A percentile compares a stretch with the other conserved stretches of the same genome.
Conservation (phyloP, 2,888 invertebrate genomes). For the Cataglyphis cursor region DNA sequence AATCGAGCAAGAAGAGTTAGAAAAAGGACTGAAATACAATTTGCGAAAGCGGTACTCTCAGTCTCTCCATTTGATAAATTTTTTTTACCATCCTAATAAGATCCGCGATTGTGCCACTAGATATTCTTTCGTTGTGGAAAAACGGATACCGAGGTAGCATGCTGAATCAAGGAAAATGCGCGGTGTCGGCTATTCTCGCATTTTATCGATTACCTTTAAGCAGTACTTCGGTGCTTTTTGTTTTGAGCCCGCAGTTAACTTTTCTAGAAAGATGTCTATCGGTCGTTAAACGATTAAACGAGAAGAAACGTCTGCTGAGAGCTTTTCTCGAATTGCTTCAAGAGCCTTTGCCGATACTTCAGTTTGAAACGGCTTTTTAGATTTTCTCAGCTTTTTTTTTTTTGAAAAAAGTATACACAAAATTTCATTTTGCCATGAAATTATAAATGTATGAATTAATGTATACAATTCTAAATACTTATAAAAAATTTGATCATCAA, state of each 20-base stretch:
- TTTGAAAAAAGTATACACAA: neutral
- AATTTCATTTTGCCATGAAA: neutral
- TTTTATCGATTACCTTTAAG: slow-evolving; percentile 67
- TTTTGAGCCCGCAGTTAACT: slow-evolving; percentile 59
- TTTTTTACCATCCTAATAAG: slow-evolving; percentile 17
- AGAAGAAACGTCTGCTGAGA: slow-evolving; percentile 39
- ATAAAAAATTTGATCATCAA: neutral
- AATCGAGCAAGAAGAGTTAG: neutral
- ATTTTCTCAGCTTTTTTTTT: neutral
- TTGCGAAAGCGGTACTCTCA: neutral
- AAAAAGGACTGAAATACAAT: neutral
- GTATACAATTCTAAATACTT: neutral
- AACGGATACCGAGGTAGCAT: neutral
- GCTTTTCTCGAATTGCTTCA: slow-evolving; percentile 22
- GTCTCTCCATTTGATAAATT: neutral
- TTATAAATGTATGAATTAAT: neutral
- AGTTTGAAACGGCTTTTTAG: slow-evolving; percentile 31
- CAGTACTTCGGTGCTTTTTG: slow-evolving; percentile 55
- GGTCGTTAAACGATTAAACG: slow-evolving; percentile 60
- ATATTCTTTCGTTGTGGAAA: neutral
- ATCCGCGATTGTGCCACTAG: neutral
- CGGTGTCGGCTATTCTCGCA: slow-evolving; percentile 42
- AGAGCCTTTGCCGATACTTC: slow-evolving; percentile 58
- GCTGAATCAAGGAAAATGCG: slow-evolving; percentile 52
- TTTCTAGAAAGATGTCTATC: slow-evolving; percentile 44